phyloP scores from a whole-genome alignment of 2,797 vertebrate genomes.

The Steatocranus sp. region DNA sequence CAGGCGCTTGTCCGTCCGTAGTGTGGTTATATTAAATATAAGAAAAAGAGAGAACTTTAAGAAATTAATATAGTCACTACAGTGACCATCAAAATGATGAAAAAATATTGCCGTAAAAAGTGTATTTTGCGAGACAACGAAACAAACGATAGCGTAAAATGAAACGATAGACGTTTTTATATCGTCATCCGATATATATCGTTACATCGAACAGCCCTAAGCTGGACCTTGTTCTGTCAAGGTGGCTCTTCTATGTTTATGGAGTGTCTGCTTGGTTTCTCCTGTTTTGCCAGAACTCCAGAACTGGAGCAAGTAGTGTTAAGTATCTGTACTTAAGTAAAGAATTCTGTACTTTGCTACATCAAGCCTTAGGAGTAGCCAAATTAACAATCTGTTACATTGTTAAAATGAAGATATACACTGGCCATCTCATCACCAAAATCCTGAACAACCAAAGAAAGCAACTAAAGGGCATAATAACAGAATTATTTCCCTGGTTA shows the following conservation, averaged over 20 bases:
- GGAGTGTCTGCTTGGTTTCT: background rate
- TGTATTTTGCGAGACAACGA: too few relatives aligned
- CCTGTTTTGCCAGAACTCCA: background rate
- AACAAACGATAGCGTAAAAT: too few relatives aligned
- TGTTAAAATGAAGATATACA: background rate
- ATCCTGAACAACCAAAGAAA: background rate
- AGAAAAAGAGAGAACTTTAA: too few relatives aligned
- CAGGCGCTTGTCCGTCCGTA: accelerated
- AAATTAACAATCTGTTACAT: background rate
- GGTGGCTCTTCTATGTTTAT: background rate
- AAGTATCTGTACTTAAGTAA: background rate
- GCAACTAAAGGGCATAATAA: background rate
- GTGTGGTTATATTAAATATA: too few relatives aligned
- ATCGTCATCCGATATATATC: accelerated
- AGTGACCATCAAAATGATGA: too few relatives aligned
- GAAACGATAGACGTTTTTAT: accelerated
- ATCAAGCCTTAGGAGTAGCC: background rate
- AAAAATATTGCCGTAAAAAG: too few relatives aligned
- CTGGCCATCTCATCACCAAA: background rate
- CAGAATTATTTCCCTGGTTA: background rate
- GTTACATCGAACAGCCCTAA: too few relatives aligned
- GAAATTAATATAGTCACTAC: too few relatives aligned
- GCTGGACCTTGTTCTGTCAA: background rate
- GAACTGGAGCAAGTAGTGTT: background rate
- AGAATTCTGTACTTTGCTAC: background rate